These are phyloP conservation scores for Typhlomys cinereus DNA, from an alignment of 2,113 vertebrate genomes.

Conservation along the genomic window DNA sequence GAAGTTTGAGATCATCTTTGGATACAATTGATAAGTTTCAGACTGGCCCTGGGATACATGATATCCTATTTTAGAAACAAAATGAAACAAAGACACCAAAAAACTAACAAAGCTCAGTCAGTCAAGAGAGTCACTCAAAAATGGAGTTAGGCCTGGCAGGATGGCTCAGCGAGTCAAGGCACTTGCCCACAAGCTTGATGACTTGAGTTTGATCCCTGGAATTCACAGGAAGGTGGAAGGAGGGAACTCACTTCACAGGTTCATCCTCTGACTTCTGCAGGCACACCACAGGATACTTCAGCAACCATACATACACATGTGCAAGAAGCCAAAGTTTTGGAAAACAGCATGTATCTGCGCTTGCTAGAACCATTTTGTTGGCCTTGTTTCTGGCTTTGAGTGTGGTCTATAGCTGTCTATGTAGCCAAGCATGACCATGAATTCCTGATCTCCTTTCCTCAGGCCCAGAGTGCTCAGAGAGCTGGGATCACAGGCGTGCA, in stretches of 20 bases:
- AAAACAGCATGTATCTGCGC: too few relatives aligned
- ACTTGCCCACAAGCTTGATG: neutral
- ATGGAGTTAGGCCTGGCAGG: too few relatives aligned
- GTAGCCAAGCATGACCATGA: neutral
- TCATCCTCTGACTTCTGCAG: neutral
- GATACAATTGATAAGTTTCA: too few relatives aligned
- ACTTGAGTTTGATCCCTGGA: neutral
- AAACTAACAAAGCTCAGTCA: too few relatives aligned
- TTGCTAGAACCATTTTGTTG: neutral
- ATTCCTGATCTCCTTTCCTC: neutral
- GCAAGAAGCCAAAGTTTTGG: neutral
- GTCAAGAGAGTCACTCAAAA: neutral
- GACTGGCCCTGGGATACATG: too few relatives aligned
- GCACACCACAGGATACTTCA: too few relatives aligned
- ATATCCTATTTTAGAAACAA: too few relatives aligned
- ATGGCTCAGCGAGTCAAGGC: neutral
- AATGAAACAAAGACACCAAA: too few relatives aligned
- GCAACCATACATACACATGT: neutral
- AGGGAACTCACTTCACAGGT: too few relatives aligned
- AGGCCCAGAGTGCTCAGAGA: neutral
- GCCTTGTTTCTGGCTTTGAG: neutral
- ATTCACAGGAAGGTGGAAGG: neutral
- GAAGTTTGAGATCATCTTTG: too few relatives aligned
- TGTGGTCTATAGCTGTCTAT: neutral
- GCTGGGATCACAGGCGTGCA: neutral